Percentiles rank a stretch among this genome's conserved stretches.
These are phyloP conservation scores for Schizotus pectinicornis DNA, from an alignment of 2,888 invertebrate genomes.

Conservation along the genomic window DNA sequence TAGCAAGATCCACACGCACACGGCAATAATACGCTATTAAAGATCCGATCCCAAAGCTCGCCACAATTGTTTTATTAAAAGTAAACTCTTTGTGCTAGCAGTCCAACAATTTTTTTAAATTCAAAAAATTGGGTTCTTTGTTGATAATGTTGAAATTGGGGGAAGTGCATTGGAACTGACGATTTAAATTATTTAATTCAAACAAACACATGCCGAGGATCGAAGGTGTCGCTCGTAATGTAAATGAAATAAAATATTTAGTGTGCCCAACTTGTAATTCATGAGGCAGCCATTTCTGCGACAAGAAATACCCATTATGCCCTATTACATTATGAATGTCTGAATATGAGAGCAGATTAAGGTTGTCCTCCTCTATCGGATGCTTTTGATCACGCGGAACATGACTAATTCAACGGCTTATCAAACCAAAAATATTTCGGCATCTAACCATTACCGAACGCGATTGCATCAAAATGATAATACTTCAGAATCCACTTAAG, in stretches of 20 bases:
- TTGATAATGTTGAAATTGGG: conserved; percentile 5
- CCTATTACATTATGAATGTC: conserved; percentile 51
- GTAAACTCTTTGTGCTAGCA: too few relatives aligned
- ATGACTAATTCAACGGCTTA: not conserved
- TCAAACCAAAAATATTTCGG: not conserved
- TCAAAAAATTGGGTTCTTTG: too few relatives aligned
- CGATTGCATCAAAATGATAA: too few relatives aligned
- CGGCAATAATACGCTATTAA: conserved; percentile 12
- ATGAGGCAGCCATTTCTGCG: conserved; percentile 34
- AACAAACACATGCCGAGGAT: conserved; percentile 24
- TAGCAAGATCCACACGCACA: conserved; percentile 38
- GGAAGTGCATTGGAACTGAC: not conserved
- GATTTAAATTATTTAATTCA: conserved; percentile 12
- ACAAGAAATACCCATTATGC: conserved; percentile 54
- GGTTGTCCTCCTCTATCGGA: conserved; percentile 1
- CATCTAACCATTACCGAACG: not conserved
- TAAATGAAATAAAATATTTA: conserved; percentile 50
- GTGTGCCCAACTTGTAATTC: conserved; percentile 47
- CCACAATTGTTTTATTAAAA: too few relatives aligned
- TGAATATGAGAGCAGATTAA: conserved; percentile 35
- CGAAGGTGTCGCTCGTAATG: conserved; percentile 36
- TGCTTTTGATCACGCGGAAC: not conserved
- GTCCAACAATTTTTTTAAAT: too few relatives aligned
- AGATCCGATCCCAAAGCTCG: not conserved
- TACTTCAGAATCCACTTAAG: too few relatives aligned